Conservation (phyloP, 2,888 invertebrate species). For the Microctonus brassicae region DNA sequence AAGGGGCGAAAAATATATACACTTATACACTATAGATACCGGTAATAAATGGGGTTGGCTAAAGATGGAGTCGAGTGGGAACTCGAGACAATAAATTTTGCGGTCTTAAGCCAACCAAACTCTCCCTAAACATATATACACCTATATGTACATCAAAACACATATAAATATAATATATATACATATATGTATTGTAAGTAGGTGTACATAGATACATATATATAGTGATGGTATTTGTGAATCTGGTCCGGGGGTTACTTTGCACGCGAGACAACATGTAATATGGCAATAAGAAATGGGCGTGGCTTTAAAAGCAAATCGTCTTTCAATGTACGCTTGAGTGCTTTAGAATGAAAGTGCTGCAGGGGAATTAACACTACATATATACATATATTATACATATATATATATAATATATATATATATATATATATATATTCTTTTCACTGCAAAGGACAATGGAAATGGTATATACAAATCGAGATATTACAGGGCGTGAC, state of each 20-base stretch:
- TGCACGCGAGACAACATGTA: conserved; percentile 22
- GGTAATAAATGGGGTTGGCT: conserved; percentile 8
- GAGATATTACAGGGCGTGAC: conserved; percentile 29
- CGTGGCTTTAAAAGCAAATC: conserved; percentile 54
- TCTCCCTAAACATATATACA: conserved; percentile 25
- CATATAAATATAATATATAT: too few relatives aligned
- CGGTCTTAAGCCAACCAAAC: conserved; percentile 50
- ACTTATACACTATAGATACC: not conserved
- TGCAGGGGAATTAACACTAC: conserved; percentile 28
- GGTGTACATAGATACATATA: not conserved
- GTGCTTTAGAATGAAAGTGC: conserved; percentile 56
- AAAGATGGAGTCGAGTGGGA: conserved; percentile 41
- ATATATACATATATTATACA: too few relatives aligned
- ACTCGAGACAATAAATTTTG: conserved; percentile 37
- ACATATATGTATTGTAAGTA: too few relatives aligned
- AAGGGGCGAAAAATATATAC: not conserved
- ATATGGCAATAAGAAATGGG: conserved; percentile 45
- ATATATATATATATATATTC: not conserved
- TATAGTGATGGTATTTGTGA: not conserved
- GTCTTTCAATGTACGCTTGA: conserved; percentile 59
- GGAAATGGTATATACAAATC: conserved; percentile 16
- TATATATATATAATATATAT: not conserved
- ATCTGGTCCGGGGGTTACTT: conserved; percentile 23
- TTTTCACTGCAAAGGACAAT: not conserved
- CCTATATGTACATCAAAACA: too few relatives aligned